A percentile compares a stretch with the other conserved stretches of the same genome.
Evolutionary conservation across 2,797 vertebrate genomes (phyloP).

Genomic region (Thripadectes ignobilis): DNA sequence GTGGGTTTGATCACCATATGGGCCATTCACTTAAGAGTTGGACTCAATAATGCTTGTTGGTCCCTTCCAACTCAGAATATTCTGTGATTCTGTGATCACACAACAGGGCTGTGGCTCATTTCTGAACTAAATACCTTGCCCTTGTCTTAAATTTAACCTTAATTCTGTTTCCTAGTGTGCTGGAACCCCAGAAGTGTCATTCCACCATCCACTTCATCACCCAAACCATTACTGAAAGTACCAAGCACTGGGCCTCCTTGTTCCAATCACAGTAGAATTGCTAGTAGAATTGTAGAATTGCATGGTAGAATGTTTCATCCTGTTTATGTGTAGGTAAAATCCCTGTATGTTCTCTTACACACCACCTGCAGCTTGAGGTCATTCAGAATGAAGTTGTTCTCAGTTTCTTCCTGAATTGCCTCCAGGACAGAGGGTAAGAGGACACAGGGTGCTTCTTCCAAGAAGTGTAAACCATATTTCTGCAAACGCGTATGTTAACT

Average conservation of each 20-base stretch:
- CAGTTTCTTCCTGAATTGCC: neutral
- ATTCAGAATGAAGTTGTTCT: neutral
- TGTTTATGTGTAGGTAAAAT: neutral
- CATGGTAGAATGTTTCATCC: neutral
- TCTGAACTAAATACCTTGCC: neutral
- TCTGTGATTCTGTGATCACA: neutral
- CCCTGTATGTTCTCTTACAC: neutral
- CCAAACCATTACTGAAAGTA: neutral
- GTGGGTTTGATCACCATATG: neutral
- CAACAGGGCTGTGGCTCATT: neutral
- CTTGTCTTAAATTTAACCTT: neutral
- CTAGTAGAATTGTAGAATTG: neutral
- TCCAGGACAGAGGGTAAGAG: neutral
- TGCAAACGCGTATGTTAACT: neutral
- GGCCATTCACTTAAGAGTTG: neutral
- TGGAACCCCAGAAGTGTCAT: neutral
- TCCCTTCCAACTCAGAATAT: neutral
- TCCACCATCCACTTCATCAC: neutral
- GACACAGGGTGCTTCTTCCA: neutral
- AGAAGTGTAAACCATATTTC: neutral
- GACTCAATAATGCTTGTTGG: neutral
- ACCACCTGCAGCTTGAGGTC: neutral
- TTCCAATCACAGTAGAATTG: neutral
- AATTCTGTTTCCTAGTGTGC: neutral
- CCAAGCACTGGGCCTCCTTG: neutral